Conservation (phyloP, 2,888 invertebrate genomes). For the Pseudanteris insignis region DNA sequence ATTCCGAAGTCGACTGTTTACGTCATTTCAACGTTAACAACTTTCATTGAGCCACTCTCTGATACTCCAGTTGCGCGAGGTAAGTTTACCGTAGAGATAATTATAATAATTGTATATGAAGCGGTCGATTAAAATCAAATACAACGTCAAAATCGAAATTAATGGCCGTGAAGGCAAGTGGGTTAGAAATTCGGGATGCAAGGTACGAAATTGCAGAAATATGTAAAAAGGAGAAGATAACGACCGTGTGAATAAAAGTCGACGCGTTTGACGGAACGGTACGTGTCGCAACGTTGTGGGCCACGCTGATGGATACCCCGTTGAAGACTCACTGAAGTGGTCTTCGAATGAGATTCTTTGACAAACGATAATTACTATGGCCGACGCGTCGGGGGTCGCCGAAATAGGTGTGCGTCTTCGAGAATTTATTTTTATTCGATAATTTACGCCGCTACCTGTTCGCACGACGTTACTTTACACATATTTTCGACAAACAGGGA, state of each 20-base stretch:
- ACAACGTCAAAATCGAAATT: constrained; percentile 10
- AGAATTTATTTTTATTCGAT: constrained; percentile 35
- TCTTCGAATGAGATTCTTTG: constrained; percentile 32
- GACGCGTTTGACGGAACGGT: constrained; percentile 22
- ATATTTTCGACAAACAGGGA: constrained; percentile 17
- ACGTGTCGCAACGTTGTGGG: constrained; percentile 26
- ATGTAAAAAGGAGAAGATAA: constrained; percentile 33
- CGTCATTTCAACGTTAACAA: no score
- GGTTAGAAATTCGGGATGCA: constrained; percentile 30
- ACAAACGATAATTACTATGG: constrained; percentile 37
- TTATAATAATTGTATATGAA: no score
- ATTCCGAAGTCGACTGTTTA: no score
- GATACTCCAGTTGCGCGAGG: no score
- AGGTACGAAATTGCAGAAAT: constrained; percentile 35
- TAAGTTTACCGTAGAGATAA: no score
- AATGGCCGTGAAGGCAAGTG: constrained; percentile 5
- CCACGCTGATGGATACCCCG: constrained; percentile 31
- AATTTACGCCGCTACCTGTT: constrained; percentile 39
- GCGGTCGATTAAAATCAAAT: constrained; percentile 7
- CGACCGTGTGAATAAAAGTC: constrained; percentile 35
- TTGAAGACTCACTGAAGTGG: constrained; percentile 30
- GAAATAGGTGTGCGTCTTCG: constrained; percentile 28
- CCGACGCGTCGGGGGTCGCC: constrained; percentile 20
- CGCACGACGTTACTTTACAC: constrained; percentile 23
- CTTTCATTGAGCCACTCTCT: no score